Conservation (phyloP, 2,797 vertebrate genomes). For the Hemitrygon akajei region DNA sequence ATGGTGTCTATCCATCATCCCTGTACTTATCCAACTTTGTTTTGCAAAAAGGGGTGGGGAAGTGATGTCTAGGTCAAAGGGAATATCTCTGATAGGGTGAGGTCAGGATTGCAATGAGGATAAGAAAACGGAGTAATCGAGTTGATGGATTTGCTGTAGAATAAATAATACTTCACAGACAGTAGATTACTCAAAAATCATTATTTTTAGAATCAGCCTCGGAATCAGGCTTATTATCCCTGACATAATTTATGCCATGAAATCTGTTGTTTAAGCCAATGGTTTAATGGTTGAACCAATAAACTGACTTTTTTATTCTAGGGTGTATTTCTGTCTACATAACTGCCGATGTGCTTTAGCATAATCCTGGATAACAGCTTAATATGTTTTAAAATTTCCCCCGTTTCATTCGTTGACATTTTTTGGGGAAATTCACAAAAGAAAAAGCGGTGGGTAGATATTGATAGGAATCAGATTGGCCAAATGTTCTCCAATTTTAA, state of each 20-base stretch:
- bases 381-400: background rate
- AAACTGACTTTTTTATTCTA: background rate
- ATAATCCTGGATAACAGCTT: background rate
- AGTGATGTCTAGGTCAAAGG: too few relatives aligned
- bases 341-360: background rate
- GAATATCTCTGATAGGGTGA: too few relatives aligned
- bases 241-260: too few relatives aligned
- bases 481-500: background rate
- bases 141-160: too few relatives aligned
- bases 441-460: background rate
- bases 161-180: background rate
- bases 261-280: too few relatives aligned
- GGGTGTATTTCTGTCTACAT: background rate
- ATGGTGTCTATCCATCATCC: too few relatives aligned
- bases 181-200: background rate
- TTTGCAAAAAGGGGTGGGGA: too few relatives aligned
- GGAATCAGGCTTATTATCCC: too few relatives aligned
- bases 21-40: too few relatives aligned
- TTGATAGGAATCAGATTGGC: background rate
- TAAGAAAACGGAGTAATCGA: too few relatives aligned
- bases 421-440: background rate
- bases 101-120: too few relatives aligned
- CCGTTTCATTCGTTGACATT: background rate
- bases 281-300: background rate
- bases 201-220: background rate